Percentiles rank a stretch among this genome's conserved stretches.
Evolutionary conservation across 2,113 vertebrate genomes (phyloP).

Genomic region (Hippocampus abdominalis): DNA sequence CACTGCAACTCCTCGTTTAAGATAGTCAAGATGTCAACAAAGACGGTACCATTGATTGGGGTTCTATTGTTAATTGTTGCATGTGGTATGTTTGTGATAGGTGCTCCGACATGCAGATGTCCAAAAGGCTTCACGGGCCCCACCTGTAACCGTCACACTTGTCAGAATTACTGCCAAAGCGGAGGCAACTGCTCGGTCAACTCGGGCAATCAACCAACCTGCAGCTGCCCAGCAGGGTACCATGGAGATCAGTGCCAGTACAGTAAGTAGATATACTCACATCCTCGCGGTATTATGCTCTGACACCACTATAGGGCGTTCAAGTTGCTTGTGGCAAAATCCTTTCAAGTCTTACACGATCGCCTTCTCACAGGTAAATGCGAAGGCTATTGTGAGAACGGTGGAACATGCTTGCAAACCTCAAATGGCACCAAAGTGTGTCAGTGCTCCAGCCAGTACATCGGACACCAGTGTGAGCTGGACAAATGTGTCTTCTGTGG

Average conservation of each 20-base stretch:
- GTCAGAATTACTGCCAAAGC: conserved; percentile 84
- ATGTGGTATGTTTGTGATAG: conserved; percentile 54
- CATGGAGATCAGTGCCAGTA: conserved; percentile 92
- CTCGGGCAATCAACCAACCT: conserved; percentile 90
- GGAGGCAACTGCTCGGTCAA: conserved; percentile 88
- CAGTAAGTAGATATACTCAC: conserved; percentile 74
- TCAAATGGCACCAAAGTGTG: conserved; percentile 75
- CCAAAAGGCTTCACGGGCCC: conserved; percentile 89
- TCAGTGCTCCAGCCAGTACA: conserved; percentile 79
- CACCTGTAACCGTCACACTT: conserved; percentile 85
- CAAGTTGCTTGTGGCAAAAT: no score
- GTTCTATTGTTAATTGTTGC: neutral
- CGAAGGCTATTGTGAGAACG: conserved; percentile 81
- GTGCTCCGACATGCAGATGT: conserved; percentile 91
- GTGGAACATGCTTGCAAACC: conserved; percentile 79
- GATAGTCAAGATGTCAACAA: neutral
- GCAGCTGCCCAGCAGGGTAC: conserved; percentile 78
- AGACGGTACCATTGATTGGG: neutral
- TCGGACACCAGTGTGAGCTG: conserved; percentile 78
- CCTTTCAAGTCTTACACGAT: neutral
- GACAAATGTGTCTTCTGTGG: conserved; percentile 88
- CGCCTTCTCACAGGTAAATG: conserved; percentile 73
- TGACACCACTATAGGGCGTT: neutral
- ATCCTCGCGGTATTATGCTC: neutral
- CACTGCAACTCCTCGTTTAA: neutral